Percentiles rank a stretch among this genome's conserved stretches.
Conservation (phyloP, 1,140 invertebrate genomes). For the Drosophila prosaltans region DNA sequence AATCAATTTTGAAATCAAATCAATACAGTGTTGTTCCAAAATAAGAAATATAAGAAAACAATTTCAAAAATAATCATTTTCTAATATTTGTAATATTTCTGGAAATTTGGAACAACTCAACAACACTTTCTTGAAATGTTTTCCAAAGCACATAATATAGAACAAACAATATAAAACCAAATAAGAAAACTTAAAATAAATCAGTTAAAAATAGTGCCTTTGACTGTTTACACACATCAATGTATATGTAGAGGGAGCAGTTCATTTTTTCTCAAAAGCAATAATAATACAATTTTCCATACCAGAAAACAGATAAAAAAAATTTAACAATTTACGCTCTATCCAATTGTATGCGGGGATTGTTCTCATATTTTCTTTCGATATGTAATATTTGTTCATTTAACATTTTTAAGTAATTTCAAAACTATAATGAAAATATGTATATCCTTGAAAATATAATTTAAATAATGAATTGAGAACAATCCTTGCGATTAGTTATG, state of each 20-base stretch:
- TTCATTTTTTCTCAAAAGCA: slow-evolving; percentile 29
- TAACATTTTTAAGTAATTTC: slow-evolving; percentile 18
- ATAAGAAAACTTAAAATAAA: slow-evolving; percentile 14
- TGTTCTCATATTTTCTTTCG: too few species aligned
- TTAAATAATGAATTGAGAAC: not conserved
- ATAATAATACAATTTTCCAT: slow-evolving; percentile 27
- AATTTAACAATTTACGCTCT: too few species aligned
- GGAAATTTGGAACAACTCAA: slow-evolving; percentile 5
- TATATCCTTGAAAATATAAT: not conserved
- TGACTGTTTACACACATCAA: slow-evolving; percentile 49
- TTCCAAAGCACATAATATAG: slow-evolving; percentile 16
- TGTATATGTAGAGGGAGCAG: slow-evolving; percentile 11
- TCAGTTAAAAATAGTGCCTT: slow-evolving; percentile 71
- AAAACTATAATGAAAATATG: not conserved
- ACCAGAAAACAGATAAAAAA: too few species aligned
- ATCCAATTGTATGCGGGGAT: too few species aligned
- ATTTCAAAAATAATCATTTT: too few species aligned
- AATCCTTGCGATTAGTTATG: slow-evolving; percentile 12
- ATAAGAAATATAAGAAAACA: not conserved
- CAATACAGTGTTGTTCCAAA: not conserved
- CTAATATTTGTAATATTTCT: not conserved
- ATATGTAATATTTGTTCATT: not conserved
- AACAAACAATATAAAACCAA: slow-evolving; percentile 25
- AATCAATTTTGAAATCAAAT: slow-evolving; percentile 6
- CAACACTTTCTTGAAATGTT: slow-evolving; percentile 5